phyloP scores from a whole-genome alignment of 2,797 vertebrate genomes.

The Decapterus maruadsi region DNA sequence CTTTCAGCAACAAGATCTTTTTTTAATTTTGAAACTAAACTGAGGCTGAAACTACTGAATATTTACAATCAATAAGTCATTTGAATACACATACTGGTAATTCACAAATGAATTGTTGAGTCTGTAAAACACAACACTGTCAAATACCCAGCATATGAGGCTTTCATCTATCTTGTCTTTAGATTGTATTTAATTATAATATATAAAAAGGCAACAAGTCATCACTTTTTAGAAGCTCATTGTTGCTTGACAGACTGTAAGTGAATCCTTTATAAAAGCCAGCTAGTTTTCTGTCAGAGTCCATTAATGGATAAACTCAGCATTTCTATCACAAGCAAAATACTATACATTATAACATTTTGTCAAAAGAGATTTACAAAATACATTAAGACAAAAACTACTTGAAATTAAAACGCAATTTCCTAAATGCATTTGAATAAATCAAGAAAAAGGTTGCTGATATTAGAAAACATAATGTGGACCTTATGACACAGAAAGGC shows the following conservation, averaged over 20 bases:
- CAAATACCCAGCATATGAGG: neutral
- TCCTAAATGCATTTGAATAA: neutral
- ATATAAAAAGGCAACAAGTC: neutral
- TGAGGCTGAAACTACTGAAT: neutral
- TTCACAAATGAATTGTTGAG: neutral
- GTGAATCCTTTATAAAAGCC: too few species aligned
- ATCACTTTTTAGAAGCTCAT: neutral
- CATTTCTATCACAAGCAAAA: neutral
- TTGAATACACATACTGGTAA: neutral
- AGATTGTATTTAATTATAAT: too few species aligned
- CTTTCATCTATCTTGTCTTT: neutral
- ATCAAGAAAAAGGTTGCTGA: neutral
- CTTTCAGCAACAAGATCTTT: neutral
- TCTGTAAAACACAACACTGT: neutral
- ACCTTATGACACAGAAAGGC: neutral
- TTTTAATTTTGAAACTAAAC: neutral
- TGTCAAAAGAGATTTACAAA: constrained; percentile 9
- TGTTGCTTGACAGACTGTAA: neutral
- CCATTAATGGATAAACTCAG: too few species aligned
- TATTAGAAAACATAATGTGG: neutral
- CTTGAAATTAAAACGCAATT: neutral
- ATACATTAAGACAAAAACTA: neutral
- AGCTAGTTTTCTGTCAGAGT: too few species aligned
- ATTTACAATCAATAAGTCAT: neutral
- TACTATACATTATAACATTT: neutral